Percentiles rank a stretch among this genome's conserved stretches.
Conservation (phyloP, 2,888 invertebrate species). For the Trachelus stipa region DNA sequence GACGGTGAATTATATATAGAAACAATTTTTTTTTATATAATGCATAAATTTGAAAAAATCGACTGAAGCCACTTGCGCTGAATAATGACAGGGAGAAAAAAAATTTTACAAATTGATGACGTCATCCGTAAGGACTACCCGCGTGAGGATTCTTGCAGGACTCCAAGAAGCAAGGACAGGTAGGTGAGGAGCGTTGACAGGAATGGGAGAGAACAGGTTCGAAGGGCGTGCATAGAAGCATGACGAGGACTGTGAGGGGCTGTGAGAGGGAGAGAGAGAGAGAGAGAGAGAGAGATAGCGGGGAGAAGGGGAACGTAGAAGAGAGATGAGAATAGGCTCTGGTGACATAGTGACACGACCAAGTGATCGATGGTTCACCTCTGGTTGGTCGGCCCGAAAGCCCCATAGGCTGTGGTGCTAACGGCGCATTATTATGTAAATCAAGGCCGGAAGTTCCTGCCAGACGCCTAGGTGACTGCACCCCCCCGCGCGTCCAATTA, state of each 20-base stretch:
- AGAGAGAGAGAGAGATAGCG: slow-evolving; percentile 17
- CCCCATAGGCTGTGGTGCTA: slow-evolving; percentile 18
- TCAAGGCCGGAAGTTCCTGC: slow-evolving; percentile 44
- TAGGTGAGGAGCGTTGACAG: background rate
- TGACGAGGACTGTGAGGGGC: slow-evolving; percentile 26
- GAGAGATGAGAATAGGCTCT: slow-evolving; percentile 4
- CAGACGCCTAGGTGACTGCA: slow-evolving; percentile 21
- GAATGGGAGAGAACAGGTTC: slow-evolving; percentile 9
- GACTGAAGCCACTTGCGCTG: background rate
- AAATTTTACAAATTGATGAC: background rate
- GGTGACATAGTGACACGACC: slow-evolving; percentile 30
- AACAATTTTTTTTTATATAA: background rate
- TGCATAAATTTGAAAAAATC: background rate
- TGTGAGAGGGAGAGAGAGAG: slow-evolving; percentile 2
- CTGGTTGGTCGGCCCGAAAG: slow-evolving; percentile 1
- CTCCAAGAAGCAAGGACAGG: background rate
- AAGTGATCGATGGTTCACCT: slow-evolving; percentile 44
- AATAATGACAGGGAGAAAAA: too few relatives aligned
- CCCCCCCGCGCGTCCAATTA: slow-evolving; percentile 11
- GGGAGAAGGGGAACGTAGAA: slow-evolving; percentile 6
- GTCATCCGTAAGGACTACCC: background rate
- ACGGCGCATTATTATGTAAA: slow-evolving; percentile 46
- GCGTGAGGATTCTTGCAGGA: background rate
- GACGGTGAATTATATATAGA: background rate
- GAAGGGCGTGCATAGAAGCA: slow-evolving; percentile 5